A percentile compares a stretch with the other conserved stretches of the same genome.
phyloP scores from a whole-genome alignment of 2,888 invertebrate genomes.

The Torymus tubicola region DNA sequence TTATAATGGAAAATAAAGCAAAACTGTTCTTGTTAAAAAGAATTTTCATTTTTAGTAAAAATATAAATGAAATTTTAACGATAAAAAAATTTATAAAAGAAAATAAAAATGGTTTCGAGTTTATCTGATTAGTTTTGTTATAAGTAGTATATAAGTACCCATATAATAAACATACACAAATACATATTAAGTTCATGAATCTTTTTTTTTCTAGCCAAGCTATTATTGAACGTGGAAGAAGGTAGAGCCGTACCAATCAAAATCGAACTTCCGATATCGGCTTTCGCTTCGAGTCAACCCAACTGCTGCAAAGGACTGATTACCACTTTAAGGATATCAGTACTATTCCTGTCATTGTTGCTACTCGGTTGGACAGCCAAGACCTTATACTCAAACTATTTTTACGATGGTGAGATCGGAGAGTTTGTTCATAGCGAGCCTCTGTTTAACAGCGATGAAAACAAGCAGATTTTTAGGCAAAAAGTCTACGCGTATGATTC shows the following conservation, averaged over 20 bases:
- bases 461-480: background rate
- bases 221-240: slow-evolving; percentile 47
- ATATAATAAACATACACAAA: too few species aligned
- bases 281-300: background rate
- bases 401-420: background rate
- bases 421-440: background rate
- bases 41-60: too few species aligned
- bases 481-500: background rate
- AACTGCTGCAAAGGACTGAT: slow-evolving; percentile 33
- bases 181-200: background rate
- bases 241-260: slow-evolving; percentile 36
- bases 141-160: too few species aligned
- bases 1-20: too few species aligned
- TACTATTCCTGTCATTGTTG: slow-evolving; percentile 9
- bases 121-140: too few species aligned
- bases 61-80: too few species aligned
- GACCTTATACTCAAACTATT: slow-evolving; percentile 7
- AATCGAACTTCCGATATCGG: slow-evolving; percentile 42
- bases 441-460: background rate
- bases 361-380: slow-evolving; percentile 13
- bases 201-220: slow-evolving; percentile 37
- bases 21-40: too few species aligned
- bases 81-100: too few species aligned
- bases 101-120: too few species aligned
- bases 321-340: slow-evolving; percentile 14